Evolutionary conservation across 92 coral and sea anemone species (phyloP).

Genomic region (Palythoa caribaeorum): DNA sequence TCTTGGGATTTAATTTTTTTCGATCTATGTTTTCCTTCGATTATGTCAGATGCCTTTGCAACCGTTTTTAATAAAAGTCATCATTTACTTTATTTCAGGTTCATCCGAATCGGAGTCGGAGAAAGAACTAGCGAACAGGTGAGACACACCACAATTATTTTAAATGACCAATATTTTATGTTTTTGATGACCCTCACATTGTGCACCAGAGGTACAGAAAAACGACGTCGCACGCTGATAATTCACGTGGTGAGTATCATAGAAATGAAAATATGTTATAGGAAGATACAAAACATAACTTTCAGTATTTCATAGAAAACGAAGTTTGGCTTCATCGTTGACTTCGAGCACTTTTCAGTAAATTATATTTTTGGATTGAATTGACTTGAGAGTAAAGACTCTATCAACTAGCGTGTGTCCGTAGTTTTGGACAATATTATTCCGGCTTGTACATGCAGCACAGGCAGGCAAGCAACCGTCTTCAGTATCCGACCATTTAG

Average conservation of each 20-base stretch:
- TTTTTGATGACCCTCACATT: slow-evolving; percentile 19
- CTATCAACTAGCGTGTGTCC: background rate
- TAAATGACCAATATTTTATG: slow-evolving; percentile 1
- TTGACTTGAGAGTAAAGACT: background rate
- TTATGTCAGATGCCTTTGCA: slow-evolving; percentile 30
- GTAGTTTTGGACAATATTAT: slow-evolving; percentile 7
- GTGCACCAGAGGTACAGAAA: slow-evolving; percentile 34
- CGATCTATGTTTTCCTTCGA: background rate
- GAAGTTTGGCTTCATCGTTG: slow-evolving; percentile 6
- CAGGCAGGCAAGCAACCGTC: slow-evolving; percentile 18
- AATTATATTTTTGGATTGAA: slow-evolving; percentile 3
- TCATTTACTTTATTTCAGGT: slow-evolving; percentile 28
- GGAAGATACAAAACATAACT: slow-evolving; percentile 12
- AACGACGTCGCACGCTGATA: background rate
- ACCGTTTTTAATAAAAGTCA: background rate
- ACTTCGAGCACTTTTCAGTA: slow-evolving; percentile 19
- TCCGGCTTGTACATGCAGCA: background rate
- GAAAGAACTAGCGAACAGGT: slow-evolving; percentile 43
- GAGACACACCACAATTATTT: slow-evolving; percentile 31
- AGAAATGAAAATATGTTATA: background rate
- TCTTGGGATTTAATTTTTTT: slow-evolving; percentile 22
- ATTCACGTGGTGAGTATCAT: slow-evolving; percentile 9
- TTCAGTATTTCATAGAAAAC: slow-evolving; percentile 1
- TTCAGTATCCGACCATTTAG: background rate
- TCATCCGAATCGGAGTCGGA: slow-evolving; percentile 38